phyloP scores from a whole-genome alignment of 2,113 vertebrate genomes.

The Tetrao urogallus region DNA sequence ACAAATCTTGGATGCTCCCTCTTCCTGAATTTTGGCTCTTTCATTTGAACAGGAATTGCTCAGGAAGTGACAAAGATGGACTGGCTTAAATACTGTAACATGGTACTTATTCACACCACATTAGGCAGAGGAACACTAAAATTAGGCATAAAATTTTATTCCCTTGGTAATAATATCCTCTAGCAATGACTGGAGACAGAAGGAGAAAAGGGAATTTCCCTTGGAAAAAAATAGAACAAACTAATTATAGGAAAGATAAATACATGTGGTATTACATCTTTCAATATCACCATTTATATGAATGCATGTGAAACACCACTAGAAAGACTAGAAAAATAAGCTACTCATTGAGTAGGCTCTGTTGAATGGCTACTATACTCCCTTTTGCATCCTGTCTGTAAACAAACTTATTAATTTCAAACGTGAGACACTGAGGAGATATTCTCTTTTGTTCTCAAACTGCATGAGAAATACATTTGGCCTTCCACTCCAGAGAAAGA shows the following conservation, averaged over 20 bases:
- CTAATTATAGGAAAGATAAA: neutral
- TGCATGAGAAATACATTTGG: neutral
- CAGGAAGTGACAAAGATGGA: constrained; percentile 34
- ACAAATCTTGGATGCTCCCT: neutral
- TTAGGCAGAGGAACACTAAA: constrained; percentile 73
- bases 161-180: constrained; percentile 68
- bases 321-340: neutral
- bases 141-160: constrained; percentile 75
- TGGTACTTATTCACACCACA: constrained; percentile 69
- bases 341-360: neutral
- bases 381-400: neutral
- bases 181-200: constrained; percentile 33
- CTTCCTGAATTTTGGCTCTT: neutral
- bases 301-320: neutral
- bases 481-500: neutral
- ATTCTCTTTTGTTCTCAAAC: neutral
- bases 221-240: constrained; percentile 47
- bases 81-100: constrained; percentile 71
- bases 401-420: neutral
- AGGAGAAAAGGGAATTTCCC: constrained; percentile 55
- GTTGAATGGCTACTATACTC: neutral
- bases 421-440: neutral
- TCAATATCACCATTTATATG: neutral
- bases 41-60: neutral
- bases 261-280: neutral